Conservation (phyloP, 2,113 vertebrate species). For the Hiodon tergisus region DNA sequence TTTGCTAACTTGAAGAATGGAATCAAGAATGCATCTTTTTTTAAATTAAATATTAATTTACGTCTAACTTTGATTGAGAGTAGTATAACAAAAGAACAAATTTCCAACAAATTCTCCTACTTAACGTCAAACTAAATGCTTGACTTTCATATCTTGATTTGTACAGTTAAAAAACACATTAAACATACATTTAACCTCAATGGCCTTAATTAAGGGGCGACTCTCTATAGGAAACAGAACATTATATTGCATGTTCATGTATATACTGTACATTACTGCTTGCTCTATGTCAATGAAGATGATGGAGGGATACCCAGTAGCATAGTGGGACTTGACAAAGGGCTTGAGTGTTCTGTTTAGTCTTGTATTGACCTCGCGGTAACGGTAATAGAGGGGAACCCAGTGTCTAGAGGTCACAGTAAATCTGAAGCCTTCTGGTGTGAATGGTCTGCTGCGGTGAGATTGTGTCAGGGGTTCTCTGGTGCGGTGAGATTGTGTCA, state of each 20-base stretch:
- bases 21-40: too few relatives aligned
- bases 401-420: background rate
- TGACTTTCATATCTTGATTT: too few relatives aligned
- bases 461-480: too few relatives aligned
- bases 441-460: background rate
- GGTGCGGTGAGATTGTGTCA: too few relatives aligned
- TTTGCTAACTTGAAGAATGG: too few relatives aligned
- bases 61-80: too few relatives aligned
- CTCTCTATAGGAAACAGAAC: background rate
- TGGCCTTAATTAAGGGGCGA: background rate
- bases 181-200: background rate
- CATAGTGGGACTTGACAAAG: background rate
- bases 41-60: too few relatives aligned
- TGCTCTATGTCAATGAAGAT: background rate
- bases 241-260: background rate
- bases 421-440: background rate
- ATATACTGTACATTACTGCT: background rate
- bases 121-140: too few relatives aligned
- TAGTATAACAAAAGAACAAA: too few relatives aligned
- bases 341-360: background rate
- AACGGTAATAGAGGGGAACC: background rate
- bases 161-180: background rate
- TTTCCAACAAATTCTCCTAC: too few relatives aligned
- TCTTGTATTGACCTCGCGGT: background rate
- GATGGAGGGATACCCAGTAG: background rate